A percentile compares a stretch with the other conserved stretches of the same genome.
phyloP scores from a whole-genome alignment of 1,140 invertebrate genomes.

The Augochlora pura region DNA sequence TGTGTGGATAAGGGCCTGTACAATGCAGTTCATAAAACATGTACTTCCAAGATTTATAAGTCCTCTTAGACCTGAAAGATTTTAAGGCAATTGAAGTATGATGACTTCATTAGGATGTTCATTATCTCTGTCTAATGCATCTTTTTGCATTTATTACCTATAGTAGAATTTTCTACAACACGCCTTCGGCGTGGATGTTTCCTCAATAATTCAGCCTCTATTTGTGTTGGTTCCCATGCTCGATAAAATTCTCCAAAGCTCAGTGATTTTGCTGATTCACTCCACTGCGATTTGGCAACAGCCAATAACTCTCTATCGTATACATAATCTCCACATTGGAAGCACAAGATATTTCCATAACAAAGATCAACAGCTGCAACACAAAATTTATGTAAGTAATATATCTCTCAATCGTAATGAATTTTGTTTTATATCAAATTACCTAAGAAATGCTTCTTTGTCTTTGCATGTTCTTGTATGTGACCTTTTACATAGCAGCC shows the following conservation, averaged over 20 bases:
- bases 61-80: conserved; percentile 87
- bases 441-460: conserved; percentile 90
- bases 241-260: conserved; percentile 87
- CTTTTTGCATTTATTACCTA: conserved; percentile 80
- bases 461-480: conserved; percentile 91
- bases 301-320: conserved; percentile 88
- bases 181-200: conserved; percentile 88
- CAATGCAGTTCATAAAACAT: conserved; percentile 99
- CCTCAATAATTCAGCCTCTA: conserved; percentile 86
- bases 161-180: conserved; percentile 90
- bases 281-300: conserved; percentile 84
- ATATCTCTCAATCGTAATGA: not conserved
- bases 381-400: conserved; percentile 13
- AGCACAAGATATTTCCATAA: conserved; percentile 95
- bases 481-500: conserved; percentile 91
- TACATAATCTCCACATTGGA: conserved; percentile 94
- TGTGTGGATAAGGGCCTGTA: conserved; percentile 97
- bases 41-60: conserved; percentile 98
- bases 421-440: conserved; percentile 40
- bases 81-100: not conserved
- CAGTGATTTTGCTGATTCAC: conserved; percentile 82
- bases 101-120: not conserved
- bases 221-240: conserved; percentile 89
- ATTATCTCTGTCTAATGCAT: not conserved
- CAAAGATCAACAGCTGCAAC: conserved; percentile 88